A percentile compares a stretch with the other conserved stretches of the same genome.
Evolutionary conservation across 2,888 invertebrate species (phyloP).

Genomic region (Drosophila niveifrons): DNA sequence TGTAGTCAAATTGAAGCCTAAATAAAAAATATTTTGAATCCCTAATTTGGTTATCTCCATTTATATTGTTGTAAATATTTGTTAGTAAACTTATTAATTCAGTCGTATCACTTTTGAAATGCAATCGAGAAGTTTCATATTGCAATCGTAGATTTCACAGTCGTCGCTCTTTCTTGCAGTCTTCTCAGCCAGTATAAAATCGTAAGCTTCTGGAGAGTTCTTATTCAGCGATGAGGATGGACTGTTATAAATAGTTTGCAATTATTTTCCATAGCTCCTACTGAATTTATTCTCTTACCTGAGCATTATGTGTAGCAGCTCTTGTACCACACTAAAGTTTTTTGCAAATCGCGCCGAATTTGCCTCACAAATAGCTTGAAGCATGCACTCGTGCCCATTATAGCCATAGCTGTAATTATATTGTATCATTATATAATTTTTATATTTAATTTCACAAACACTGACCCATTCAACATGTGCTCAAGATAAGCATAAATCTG

Average conservation of each 20-base stretch:
- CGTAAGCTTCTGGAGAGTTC: slow-evolving; percentile 20
- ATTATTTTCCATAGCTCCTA: neutral
- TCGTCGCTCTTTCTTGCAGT: neutral
- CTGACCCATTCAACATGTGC: slow-evolving; percentile 71
- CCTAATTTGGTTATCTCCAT: too few species aligned
- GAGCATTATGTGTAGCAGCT: slow-evolving; percentile 76
- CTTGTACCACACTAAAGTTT: slow-evolving; percentile 70
- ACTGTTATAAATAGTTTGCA: slow-evolving; percentile 42
- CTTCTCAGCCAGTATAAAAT: slow-evolving; percentile 66
- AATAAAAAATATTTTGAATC: neutral
- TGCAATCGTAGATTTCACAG: slow-evolving; percentile 69
- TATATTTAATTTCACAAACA: neutral
- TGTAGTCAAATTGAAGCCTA: neutral
- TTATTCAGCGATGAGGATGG: slow-evolving; percentile 72
- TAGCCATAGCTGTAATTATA: slow-evolving; percentile 72
- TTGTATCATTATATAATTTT: neutral
- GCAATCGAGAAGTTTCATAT: slow-evolving; percentile 65
- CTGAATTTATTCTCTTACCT: slow-evolving; percentile 56
- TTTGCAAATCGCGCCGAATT: slow-evolving; percentile 68
- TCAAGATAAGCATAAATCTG: slow-evolving; percentile 71
- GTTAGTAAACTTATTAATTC: neutral
- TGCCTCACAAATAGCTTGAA: slow-evolving; percentile 80
- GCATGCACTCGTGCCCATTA: slow-evolving; percentile 77
- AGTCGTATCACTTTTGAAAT: slow-evolving; percentile 63
- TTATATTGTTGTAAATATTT: neutral